Base-by-base conservation (phyloP, 2,888 invertebrate species). In the Oligia strigilis region DNA sequence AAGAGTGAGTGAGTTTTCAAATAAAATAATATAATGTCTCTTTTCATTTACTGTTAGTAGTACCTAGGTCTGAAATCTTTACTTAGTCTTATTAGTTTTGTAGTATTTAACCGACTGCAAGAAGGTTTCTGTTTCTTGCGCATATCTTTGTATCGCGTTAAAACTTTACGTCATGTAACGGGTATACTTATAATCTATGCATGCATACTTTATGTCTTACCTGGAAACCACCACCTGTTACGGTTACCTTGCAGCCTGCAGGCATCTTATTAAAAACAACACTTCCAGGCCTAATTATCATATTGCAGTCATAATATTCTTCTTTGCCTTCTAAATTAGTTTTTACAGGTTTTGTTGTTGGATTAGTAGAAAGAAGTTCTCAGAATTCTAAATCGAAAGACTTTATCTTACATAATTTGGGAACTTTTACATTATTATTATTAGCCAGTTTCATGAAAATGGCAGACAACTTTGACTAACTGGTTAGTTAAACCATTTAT, bases 221-320 rank as follows among this genome's bases (percentile, higher is more conserved):
- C 40, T 49, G n/a, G 11, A 49, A 6, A 52, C 23, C 13, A 52
- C 23, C 13, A 19, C 40, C 4, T 40, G 1, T 40, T 49, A 19
- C 29, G 19, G 6, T n/a, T 62, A 62, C n/a, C 19, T 76, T 40
- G 19, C 46, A 52, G 23, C 19, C 62, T 40, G 19, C 46, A 52
- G 23, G 46, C 46, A 62, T 49, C 19, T 75, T 75, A n/a, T 75
- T 60, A n/a, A 49, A 49, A 62, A 52, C 19, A 75, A 71, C 19
- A 17, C 29, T 77, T 17, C 19, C 77, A 43, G 11, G 43, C 4
- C 69, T 70, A 8, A 17, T 49, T 62, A 40, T 17, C 40, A 77
- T 23, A 29, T 40, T 49, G 11, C 17, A 19, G 52, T 17, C 23
- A 64, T 77, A 46, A 43, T 72, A 65, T 55, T 65, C 5, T 55